Percentiles rank a stretch among this genome's conserved stretches.
phyloP scores from a whole-genome alignment of 2,888 invertebrate species.

The Heliconius cydno region DNA sequence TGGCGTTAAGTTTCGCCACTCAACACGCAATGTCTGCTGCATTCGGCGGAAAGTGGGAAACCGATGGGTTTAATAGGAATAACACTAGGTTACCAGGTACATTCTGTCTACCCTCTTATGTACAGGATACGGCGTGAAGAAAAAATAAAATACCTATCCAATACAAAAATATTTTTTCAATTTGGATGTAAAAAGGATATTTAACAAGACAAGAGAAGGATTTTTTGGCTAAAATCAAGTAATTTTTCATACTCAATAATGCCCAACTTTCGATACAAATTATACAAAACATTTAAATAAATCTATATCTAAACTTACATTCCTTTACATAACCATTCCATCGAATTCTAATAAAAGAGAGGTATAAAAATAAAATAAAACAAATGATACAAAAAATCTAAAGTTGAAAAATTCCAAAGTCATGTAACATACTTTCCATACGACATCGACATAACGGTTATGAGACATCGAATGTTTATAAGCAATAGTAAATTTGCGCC shows the following conservation, averaged over 20 bases:
- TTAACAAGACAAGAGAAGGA: no score
- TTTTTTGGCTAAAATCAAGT: background rate
- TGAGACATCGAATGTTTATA: conserved; percentile 58
- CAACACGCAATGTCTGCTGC: no score
- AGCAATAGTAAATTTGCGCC: conserved; percentile 67
- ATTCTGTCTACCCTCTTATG: no score
- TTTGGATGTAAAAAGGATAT: no score
- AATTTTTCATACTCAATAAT: background rate
- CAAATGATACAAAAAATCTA: conserved; percentile 16
- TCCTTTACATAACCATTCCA: background rate
- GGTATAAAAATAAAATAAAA: background rate
- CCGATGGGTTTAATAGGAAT: no score
- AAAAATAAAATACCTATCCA: no score
- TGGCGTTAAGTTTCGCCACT: no score
- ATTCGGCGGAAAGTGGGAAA: no score
- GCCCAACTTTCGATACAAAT: background rate
- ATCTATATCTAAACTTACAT: background rate
- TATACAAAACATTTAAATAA: background rate
- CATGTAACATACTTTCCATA: conserved; percentile 49
- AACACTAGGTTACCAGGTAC: no score
- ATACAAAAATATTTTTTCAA: no score
- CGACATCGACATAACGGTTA: conserved; percentile 56
- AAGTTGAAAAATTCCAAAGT: conserved; percentile 33
- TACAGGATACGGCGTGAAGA: no score
- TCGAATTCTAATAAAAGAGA: conserved; percentile 1